Percentiles rank a stretch among this genome's conserved stretches.
These are phyloP conservation scores for Chaetodon auriga DNA, from an alignment of 2,113 vertebrate genomes.

Conservation along the genomic window DNA sequence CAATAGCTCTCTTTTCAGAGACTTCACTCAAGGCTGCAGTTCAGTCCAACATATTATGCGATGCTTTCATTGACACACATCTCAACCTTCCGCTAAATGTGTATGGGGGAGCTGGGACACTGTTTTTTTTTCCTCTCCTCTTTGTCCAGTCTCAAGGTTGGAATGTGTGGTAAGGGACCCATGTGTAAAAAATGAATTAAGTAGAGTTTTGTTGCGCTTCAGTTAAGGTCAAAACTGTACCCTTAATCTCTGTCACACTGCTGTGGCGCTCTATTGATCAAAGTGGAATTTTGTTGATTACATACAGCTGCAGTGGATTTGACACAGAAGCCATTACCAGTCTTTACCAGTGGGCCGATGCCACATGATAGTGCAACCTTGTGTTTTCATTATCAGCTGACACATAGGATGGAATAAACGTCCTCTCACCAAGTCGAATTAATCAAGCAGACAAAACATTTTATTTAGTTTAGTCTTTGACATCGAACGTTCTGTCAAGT, in stretches of 20 bases:
- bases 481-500: conserved; percentile 10
- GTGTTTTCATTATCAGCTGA: conserved; percentile 31
- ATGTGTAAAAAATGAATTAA: conserved; percentile 69
- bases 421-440: conserved; percentile 21
- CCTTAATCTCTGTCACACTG: conserved; percentile 56
- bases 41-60: conserved; percentile 47
- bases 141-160: conserved; percentile 73
- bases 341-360: conserved; percentile 6
- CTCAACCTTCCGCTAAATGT: conserved; percentile 14
- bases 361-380: conserved; percentile 9
- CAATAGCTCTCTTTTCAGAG: conserved; percentile 47
- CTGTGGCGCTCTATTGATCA: conserved; percentile 36
- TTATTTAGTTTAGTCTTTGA: conserved; percentile 6
- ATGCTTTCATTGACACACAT: conserved; percentile 53
- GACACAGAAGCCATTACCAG: conserved; percentile 40
- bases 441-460: conserved; percentile 11
- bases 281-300: conserved; percentile 50
- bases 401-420: neutral
- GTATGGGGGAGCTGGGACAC: conserved; percentile 6
- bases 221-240: conserved; percentile 58
- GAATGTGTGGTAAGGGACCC: conserved; percentile 44
- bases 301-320: conserved; percentile 40
- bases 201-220: conserved; percentile 54
- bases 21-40: conserved; percentile 62
- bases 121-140: conserved; percentile 46